phyloP scores from a whole-genome alignment of 2,797 vertebrate species.

The Anomalospiza imberbis region DNA sequence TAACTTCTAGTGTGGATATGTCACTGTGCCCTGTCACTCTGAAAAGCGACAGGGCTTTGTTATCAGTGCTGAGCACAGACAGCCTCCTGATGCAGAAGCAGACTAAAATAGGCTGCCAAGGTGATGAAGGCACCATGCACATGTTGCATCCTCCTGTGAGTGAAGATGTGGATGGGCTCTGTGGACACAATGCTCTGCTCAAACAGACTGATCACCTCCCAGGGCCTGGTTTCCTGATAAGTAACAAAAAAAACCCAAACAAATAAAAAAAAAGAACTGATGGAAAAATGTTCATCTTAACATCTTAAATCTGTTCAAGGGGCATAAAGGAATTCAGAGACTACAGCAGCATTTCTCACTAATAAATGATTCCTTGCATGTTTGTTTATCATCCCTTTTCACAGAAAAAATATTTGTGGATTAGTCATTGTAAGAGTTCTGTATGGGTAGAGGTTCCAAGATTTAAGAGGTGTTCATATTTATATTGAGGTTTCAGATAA shows the following conservation, averaged over 20 bases:
- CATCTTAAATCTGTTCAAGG: background rate
- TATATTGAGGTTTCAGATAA: background rate
- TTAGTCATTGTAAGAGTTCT: background rate
- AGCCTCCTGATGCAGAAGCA: slow-evolving; percentile 66
- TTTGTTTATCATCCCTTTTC: background rate
- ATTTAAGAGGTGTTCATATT: background rate
- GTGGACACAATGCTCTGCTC: background rate
- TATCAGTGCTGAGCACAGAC: slow-evolving; percentile 69
- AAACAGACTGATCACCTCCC: slow-evolving; percentile 25
- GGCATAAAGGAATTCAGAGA: background rate
- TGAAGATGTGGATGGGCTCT: background rate
- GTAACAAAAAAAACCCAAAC: background rate
- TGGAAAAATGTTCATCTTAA: background rate
- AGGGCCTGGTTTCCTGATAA: background rate
- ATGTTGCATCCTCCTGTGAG: slow-evolving; percentile 28
- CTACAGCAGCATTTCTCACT: background rate
- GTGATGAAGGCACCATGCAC: slow-evolving; percentile 60
- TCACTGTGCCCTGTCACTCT: slow-evolving; percentile 72
- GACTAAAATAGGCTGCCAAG: slow-evolving; percentile 71
- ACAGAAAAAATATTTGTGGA: background rate
- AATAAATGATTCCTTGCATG: background rate
- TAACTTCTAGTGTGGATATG: slow-evolving; percentile 74
- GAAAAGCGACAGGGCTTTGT: slow-evolving; percentile 72
- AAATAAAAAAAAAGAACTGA: no score
- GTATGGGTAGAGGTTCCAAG: background rate